These are phyloP conservation scores for Orcinus orca DNA, from an alignment of 2,113 vertebrate genomes.

Conservation along the genomic window DNA sequence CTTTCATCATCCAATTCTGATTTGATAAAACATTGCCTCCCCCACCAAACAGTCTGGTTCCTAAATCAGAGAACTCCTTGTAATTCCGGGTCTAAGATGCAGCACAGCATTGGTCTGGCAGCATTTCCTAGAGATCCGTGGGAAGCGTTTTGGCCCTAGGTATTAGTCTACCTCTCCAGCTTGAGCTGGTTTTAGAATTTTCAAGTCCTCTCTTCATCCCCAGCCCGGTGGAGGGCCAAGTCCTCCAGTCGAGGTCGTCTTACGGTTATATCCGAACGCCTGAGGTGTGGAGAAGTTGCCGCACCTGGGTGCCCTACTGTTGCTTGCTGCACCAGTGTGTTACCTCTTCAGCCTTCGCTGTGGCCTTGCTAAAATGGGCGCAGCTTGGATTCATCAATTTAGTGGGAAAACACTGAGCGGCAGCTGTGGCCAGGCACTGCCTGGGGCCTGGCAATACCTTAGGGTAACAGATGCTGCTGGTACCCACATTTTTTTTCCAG, in stretches of 20 bases:
- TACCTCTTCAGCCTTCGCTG: neutral
- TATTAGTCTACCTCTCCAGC: neutral
- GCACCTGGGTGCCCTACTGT: neutral
- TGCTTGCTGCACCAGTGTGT: accelerated
- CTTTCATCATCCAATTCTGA: neutral
- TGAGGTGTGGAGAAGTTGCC: neutral
- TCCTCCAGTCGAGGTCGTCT: neutral
- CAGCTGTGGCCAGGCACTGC: neutral
- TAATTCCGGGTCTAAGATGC: neutral
- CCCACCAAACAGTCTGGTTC: neutral
- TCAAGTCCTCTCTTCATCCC: neutral
- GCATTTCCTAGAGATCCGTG: neutral
- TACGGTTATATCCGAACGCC: neutral
- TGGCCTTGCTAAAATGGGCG: neutral
- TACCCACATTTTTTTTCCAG: too few species aligned
- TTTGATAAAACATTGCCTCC: neutral
- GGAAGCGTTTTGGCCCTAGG: neutral
- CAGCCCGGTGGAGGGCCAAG: neutral
- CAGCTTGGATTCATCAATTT: neutral
- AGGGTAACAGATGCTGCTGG: neutral
- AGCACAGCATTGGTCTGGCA: neutral
- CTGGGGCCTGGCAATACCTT: neutral
- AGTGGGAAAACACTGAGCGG: neutral
- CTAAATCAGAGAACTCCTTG: neutral
- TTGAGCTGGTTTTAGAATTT: neutral